phyloP scores from a whole-genome alignment of 2,113 vertebrate genomes.

The Podarcis raffonei region DNA sequence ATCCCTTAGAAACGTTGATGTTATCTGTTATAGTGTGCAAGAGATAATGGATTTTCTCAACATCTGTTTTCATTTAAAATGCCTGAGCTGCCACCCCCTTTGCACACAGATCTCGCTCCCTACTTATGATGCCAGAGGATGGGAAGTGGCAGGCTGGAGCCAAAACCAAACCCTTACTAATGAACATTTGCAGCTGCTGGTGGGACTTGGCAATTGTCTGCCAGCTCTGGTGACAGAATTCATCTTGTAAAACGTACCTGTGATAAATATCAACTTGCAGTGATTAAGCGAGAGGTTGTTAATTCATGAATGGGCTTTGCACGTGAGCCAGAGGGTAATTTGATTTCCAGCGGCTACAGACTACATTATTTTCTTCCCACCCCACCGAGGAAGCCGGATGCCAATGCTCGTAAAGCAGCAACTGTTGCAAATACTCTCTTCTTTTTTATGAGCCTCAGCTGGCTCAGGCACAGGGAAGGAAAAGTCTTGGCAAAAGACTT shows the following conservation, averaged over 20 bases:
- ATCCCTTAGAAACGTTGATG: conserved; percentile 45
- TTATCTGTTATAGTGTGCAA: conserved; percentile 38
- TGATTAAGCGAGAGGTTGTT: conserved; percentile 62
- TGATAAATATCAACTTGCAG: conserved; percentile 65
- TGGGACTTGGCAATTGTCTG: conserved; percentile 76
- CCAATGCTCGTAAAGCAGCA: conserved; percentile 4
- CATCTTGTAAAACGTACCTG: conserved; percentile 54
- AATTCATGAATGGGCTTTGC: conserved; percentile 60
- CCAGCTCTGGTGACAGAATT: conserved; percentile 80
- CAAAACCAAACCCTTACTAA: conserved; percentile 83
- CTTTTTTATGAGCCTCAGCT: conserved; percentile 27
- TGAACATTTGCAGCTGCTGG: conserved; percentile 89
- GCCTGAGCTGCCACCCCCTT: conserved; percentile 24
- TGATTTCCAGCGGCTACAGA: conserved; percentile 44
- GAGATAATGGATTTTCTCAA: conserved; percentile 51
- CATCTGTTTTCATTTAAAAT: conserved; percentile 65
- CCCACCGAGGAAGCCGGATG: conserved; percentile 33
- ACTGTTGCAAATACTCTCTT: not conserved
- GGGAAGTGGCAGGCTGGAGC: conserved; percentile 66
- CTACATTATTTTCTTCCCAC: conserved; percentile 22
- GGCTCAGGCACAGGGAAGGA: conserved; percentile 16
- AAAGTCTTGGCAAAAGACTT: not conserved
- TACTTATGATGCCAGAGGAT: conserved; percentile 68
- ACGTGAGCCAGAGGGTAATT: conserved; percentile 35
- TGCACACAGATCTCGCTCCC: conserved; percentile 30